Conservation (phyloP, 2,888 invertebrate species). For the Pantelozetes paolii region DNA sequence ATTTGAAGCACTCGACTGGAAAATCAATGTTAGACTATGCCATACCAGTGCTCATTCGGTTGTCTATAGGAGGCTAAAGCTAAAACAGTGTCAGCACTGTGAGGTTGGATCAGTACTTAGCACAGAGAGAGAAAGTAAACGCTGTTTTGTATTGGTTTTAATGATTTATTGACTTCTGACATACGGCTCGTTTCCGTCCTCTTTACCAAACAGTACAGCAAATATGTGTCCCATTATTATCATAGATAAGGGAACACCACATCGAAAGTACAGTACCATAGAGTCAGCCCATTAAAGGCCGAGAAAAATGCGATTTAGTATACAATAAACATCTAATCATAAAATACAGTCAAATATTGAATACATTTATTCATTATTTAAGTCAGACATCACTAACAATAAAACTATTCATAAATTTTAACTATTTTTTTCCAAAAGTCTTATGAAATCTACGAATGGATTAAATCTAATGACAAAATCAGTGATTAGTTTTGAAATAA, state of each 20-base stretch:
- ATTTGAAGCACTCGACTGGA: constrained; percentile 8
- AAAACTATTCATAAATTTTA: not conserved
- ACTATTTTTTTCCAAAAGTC: not conserved
- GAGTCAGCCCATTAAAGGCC: not conserved
- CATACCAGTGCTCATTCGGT: not conserved
- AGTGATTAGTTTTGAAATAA: not conserved
- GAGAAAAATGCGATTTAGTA: not conserved
- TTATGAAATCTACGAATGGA: not conserved
- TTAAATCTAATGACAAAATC: not conserved
- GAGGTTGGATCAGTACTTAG: constrained; percentile 4
- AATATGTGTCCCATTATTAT: constrained; percentile 26
- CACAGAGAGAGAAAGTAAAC: not conserved
- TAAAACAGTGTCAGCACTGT: not conserved
- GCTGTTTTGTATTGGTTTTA: constrained; percentile 1
- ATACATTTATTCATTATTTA: not conserved
- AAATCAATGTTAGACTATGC: constrained; percentile 13
- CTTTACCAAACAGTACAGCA: not conserved
- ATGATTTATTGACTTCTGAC: constrained; percentile 32
- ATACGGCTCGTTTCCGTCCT: constrained; percentile 30
- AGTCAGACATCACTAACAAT: not conserved
- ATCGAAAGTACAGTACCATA: constrained; percentile 17
- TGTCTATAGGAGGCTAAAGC: not conserved
- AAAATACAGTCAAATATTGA: not conserved
- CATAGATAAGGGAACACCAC: constrained; percentile 6
- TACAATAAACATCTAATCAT: not conserved